These are phyloP conservation scores for Pipistrellus pipistrellus DNA, from an alignment of 2,797 vertebrate genomes.

Conservation along the genomic window DNA sequence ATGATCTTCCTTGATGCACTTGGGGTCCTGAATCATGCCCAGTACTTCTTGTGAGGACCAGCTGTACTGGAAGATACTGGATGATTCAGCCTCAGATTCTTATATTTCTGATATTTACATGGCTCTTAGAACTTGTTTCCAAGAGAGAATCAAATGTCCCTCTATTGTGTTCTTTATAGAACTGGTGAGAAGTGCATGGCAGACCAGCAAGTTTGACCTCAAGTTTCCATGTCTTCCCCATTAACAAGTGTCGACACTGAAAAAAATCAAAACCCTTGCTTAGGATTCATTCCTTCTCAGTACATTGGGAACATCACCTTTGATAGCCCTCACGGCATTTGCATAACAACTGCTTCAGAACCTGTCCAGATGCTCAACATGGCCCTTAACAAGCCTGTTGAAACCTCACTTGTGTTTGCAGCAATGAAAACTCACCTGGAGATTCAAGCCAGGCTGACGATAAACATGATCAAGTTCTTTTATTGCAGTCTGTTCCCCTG, in stretches of 20 bases:
- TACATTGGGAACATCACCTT: background rate
- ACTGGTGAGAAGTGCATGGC: background rate
- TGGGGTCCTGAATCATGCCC: background rate
- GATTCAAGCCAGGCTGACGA: background rate
- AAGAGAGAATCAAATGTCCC: background rate
- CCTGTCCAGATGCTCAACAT: background rate
- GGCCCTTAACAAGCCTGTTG: background rate
- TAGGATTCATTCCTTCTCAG: background rate
- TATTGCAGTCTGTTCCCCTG: background rate
- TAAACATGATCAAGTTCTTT: background rate
- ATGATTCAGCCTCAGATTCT: background rate
- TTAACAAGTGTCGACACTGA: background rate
- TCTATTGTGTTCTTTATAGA: background rate
- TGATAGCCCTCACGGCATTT: background rate
- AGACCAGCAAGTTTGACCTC: background rate
- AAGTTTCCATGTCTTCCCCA: background rate
- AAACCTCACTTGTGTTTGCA: background rate
- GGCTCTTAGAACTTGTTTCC: background rate
- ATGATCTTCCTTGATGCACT: no score
- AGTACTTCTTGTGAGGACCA: background rate
- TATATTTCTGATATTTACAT: background rate
- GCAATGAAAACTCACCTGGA: background rate
- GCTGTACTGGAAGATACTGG: fast-evolving
- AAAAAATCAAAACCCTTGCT: background rate
- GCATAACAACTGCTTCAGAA: background rate